Base-by-base conservation (phyloP, 2,113 vertebrate genomes). In the Ptilorrhoa leucosticta region DNA sequence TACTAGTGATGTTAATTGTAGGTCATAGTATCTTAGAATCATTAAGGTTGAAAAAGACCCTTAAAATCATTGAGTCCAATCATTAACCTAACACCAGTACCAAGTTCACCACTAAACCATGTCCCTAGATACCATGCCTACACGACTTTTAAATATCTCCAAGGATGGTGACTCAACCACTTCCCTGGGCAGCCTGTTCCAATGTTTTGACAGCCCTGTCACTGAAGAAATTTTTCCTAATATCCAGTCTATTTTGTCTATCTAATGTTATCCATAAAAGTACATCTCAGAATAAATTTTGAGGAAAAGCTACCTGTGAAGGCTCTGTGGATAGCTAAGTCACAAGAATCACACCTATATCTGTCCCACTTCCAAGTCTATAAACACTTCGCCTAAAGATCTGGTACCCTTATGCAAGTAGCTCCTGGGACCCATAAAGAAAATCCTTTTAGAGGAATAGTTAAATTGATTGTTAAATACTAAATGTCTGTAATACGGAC, bases 401-500 rank as follows among this genome's bases (percentile, higher is more conserved):
- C 64, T 85, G 61, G 15, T 51, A 82, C 27, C 33, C 68, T 85
- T 80, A 45, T 65, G 30, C 27, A 84, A 84, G 31, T 66, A 93
- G 50, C n/a, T 88, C 44, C 37, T 58, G 56, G 60, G 72, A 87
- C 20, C 4, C 58, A 42, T 58, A 76, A 90, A 93, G 39, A 92
- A 76, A 94, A 90, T 28, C 33, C 19, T 89, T 71, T 77, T 47
- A 78, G 69, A 91, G 56, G 60, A 69, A 58, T 75, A 13, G 18
- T 37, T 45, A 30, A 69, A 87, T 82, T 87, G 30, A 30, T 91
- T 86, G 47, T 51, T 89, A 68, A 87, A 93, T 93, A 75, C 94
- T 89, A 80, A 73, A 85, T 82, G 44, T 73, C 66, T 69, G 65
- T 44, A 79, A 35, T 75, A 63, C 20, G 5, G 45, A 50, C 37